Percentiles rank a stretch among this genome's conserved stretches.
Evolutionary conservation across 2,113 vertebrate genomes (phyloP).

Genomic region (Jaculus jaculus): DNA sequence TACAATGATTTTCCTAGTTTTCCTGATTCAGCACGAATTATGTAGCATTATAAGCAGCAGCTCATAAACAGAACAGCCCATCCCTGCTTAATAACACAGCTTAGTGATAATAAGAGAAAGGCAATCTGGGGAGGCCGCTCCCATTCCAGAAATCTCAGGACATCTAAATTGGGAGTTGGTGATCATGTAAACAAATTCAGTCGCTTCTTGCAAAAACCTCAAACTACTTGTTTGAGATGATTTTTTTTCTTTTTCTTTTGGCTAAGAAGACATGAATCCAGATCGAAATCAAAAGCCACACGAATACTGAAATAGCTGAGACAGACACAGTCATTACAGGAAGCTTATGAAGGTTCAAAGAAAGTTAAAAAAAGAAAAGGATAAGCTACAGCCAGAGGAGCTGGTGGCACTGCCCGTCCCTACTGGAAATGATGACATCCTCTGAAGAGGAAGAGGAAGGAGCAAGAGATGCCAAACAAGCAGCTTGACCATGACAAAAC

Average conservation of each 20-base stretch:
- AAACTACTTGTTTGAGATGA: conserved; percentile 72
- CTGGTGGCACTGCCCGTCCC: conserved; percentile 23
- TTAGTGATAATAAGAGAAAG: conserved; percentile 40
- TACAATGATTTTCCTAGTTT: conserved; percentile 25
- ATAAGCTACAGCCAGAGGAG: conserved; percentile 53
- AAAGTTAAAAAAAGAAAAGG: conserved; percentile 60
- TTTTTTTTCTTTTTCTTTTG: too few species aligned
- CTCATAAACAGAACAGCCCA: conserved; percentile 57
- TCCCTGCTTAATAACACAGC: conserved; percentile 21
- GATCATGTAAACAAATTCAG: conserved; percentile 73
- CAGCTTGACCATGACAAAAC: conserved; percentile 54
- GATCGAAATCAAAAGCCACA: conserved; percentile 76
- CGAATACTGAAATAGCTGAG: conserved; percentile 73
- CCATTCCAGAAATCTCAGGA: conserved; percentile 45
- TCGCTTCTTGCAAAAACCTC: conserved; percentile 74
- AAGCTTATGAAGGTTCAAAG: conserved; percentile 64
- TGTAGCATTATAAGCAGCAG: conserved; percentile 33
- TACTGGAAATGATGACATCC: conserved; percentile 53
- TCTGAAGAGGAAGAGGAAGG: conserved; percentile 67
- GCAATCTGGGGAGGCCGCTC: conserved; percentile 36
- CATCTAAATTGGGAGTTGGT: conserved; percentile 65
- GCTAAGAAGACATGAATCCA: conserved; percentile 56
- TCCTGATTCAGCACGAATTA: conserved; percentile 52
- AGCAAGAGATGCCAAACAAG: conserved; percentile 41
- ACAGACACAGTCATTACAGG: conserved; percentile 66